These are phyloP conservation scores for Copidosoma floridanum DNA, from an alignment of 1,140 invertebrate genomes.

Conservation along the genomic window DNA sequence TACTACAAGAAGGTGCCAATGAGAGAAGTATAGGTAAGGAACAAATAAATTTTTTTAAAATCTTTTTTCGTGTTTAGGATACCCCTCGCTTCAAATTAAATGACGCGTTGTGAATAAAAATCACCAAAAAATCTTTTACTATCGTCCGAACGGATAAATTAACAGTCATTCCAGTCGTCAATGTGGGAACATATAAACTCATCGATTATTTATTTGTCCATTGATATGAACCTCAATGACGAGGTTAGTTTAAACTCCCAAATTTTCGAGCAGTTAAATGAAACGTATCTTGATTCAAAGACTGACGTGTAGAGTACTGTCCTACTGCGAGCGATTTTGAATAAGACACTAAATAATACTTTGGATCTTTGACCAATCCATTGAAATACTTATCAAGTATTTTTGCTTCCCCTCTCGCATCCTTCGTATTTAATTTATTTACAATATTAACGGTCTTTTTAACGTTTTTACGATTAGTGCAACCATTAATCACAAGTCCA, in stretches of 20 bases:
- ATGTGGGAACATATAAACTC: too few relatives aligned
- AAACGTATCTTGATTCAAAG: too few relatives aligned
- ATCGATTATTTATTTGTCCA: too few relatives aligned
- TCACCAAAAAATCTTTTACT: conserved; percentile 4
- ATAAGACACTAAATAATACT: not conserved
- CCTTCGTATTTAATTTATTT: too few relatives aligned
- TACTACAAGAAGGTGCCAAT: conserved; percentile 21
- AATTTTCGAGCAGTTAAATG: too few relatives aligned
- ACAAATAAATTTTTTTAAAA: conserved; percentile 16
- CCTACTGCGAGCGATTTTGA: not conserved
- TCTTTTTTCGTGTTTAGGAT: not conserved
- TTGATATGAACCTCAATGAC: too few relatives aligned
- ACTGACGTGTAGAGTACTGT: too few relatives aligned
- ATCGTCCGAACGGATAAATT: conserved; percentile 16
- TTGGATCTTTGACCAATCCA: conserved; percentile 10
- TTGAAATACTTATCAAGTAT: conserved; percentile 10
- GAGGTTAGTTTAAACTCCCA: too few relatives aligned
- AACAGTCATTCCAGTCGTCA: conserved; percentile 15
- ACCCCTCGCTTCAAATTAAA: not conserved
- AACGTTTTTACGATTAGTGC: too few relatives aligned
- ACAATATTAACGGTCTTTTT: too few relatives aligned
- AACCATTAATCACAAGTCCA: too few relatives aligned
- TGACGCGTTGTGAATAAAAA: too few relatives aligned
- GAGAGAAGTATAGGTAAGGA: conserved; percentile 12
- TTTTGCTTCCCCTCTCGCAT: not conserved